Percentiles rank a stretch among this genome's conserved stretches.
These are phyloP conservation scores for Epirrhoe tristata DNA, from an alignment of 2,888 invertebrate species.

Conservation along the genomic window DNA sequence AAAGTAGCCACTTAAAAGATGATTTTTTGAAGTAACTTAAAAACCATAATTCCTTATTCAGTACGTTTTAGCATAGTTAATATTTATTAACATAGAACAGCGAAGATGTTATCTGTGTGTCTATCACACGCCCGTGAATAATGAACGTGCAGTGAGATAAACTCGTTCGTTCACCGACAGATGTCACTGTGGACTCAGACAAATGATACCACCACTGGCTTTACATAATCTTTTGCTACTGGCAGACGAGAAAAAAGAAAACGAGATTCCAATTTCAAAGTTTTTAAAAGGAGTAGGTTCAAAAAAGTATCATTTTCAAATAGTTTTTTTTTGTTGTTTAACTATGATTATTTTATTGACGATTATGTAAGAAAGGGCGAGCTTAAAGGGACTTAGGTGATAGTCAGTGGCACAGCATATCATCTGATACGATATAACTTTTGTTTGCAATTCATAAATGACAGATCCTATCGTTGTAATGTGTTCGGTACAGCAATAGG, in stretches of 20 bases:
- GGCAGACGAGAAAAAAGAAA: slow-evolving; percentile 3
- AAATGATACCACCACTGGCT: slow-evolving; percentile 63
- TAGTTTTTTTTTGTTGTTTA: no score
- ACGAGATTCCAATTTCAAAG: not conserved
- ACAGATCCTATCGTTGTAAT: not conserved
- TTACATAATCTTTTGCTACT: slow-evolving; percentile 41
- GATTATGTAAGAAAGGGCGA: no score
- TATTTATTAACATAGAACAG: slow-evolving; percentile 29
- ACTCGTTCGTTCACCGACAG: slow-evolving; percentile 70
- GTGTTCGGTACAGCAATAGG: not conserved
- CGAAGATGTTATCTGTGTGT: slow-evolving; percentile 35
- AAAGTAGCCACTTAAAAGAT: no score
- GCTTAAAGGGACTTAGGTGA: no score
- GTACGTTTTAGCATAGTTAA: slow-evolving; percentile 10
- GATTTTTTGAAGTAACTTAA: no score
- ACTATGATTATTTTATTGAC: no score
- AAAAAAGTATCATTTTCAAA: not conserved
- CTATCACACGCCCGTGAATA: slow-evolving; percentile 63
- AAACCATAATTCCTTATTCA: no score
- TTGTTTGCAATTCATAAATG: not conserved
- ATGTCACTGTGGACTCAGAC: slow-evolving; percentile 70
- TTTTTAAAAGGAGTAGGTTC: not conserved
- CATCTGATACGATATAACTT: not conserved
- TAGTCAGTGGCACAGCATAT: no score
- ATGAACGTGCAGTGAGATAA: slow-evolving; percentile 68